Evolutionary conservation across 2,888 invertebrate genomes (phyloP).

Genomic region (Liodrosophila aerea): DNA sequence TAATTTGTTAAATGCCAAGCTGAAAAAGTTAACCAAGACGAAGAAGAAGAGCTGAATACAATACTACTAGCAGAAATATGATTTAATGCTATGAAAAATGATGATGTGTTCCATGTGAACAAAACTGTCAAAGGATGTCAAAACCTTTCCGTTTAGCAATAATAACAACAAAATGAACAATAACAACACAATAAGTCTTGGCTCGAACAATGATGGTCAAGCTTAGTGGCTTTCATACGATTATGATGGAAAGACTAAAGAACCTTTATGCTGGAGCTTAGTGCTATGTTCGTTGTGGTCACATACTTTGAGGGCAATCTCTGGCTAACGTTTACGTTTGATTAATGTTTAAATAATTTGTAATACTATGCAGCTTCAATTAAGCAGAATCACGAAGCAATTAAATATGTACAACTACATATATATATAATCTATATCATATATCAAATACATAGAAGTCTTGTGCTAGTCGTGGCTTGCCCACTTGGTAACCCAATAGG

Average conservation of each 20-base stretch:
- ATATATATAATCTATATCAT: constrained; percentile 7
- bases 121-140: constrained; percentile 76
- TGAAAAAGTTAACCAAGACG: constrained; percentile 2
- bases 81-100: constrained; percentile 66
- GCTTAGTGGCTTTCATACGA: constrained; percentile 41
- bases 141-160: constrained; percentile 67
- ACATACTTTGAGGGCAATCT: constrained; percentile 27
- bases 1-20: constrained; percentile 65
- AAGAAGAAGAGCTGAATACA: constrained; percentile 20
- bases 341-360: constrained; percentile 72
- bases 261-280: not conserved
- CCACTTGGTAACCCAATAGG: constrained; percentile 38
- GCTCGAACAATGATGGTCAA: constrained; percentile 37
- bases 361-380: constrained; percentile 57
- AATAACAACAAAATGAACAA: constrained; percentile 49
- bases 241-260: constrained; percentile 29
- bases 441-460: too few relatives aligned
- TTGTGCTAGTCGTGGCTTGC: not conserved
- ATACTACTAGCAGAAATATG: constrained; percentile 43
- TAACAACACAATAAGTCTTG: constrained; percentile 39
- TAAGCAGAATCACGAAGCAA: constrained; percentile 53
- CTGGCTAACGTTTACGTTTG: constrained; percentile 61
- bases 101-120: constrained; percentile 67
- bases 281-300: not conserved
- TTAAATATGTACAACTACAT: constrained; percentile 31